Base-by-base conservation (phyloP, 2,113 vertebrate genomes). In the Plectropomus leopardus region DNA sequence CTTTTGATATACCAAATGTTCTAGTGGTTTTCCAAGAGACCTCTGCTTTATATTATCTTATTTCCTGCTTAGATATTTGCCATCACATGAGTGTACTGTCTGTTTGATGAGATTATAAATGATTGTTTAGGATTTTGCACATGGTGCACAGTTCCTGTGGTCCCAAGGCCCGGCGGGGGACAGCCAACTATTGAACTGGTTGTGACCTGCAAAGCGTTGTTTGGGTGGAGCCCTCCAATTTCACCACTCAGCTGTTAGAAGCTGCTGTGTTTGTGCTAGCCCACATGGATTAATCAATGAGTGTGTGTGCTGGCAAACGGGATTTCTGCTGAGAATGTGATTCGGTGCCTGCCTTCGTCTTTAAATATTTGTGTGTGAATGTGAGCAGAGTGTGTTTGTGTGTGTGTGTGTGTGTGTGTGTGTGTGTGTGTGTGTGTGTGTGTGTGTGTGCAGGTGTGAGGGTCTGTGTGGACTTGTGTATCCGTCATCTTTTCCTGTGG, bases 181-280 rank as follows among this genome's bases (percentile, higher is more conserved):
- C 75, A 70, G 80, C 60, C 85, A 71, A 70, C 55, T 70, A 58
- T 72, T 76, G 82, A 88, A 72, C 70, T 78, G 69, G 68, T 60
- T 80, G 79, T 66, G 88, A 90, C 76, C 84, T 73, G 79, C 63
- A 81, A 65, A 87, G 83, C 66, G 86, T 88, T 92, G 94, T 94
- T 95, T 93, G 92, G 91, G 91, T 90, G 91, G 83, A 84, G 74
- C 60, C 65, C 75, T 88, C 21, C 45, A 79, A 45, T 83, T 89
- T 89, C 66, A 77, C 45, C 79, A 70, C 85, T 90, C 76, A 73
- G 87, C 86, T 88, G 85, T 94, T 89, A 83, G 79, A 83, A 68
- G 63, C 81, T 65, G 61, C 81, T 73, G 42, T 90, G 74, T 91
- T 86, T 88, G 86, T 85, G 79, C 76, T 76, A 44, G 79, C 78